Evolutionary conservation across 2,113 vertebrate species (phyloP).

Genomic region (Microcebus lehilahytsara): DNA sequence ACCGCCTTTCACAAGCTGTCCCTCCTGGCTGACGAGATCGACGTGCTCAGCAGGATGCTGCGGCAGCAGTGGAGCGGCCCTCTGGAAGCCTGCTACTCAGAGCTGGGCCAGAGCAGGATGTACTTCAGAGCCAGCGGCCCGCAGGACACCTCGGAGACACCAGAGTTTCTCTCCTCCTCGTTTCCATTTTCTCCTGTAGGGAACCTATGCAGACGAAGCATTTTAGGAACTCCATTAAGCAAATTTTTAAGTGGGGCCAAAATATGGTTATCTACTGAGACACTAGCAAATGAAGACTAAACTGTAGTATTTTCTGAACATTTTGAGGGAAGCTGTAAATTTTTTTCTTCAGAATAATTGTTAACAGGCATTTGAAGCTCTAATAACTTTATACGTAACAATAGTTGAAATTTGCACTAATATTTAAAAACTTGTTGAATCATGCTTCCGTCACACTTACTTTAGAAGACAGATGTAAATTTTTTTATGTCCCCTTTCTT

Average conservation of each 20-base stretch:
- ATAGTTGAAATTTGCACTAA: conserved; percentile 85
- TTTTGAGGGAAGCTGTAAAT: neutral
- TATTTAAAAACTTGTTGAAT: conserved; percentile 79
- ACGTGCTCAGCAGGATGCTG: conserved; percentile 88
- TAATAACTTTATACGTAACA: conserved; percentile 73
- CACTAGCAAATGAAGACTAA: conserved; percentile 92
- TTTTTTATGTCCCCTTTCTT: neutral
- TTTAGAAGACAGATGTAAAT: conserved; percentile 19
- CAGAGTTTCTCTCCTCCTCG: conserved; percentile 93
- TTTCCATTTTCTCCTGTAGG: conserved; percentile 96
- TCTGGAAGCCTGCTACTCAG: conserved; percentile 67
- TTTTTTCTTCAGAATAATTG: conserved; percentile 69
- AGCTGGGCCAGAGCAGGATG: conserved; percentile 88
- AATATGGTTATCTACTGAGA: conserved; percentile 98
- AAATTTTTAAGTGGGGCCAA: conserved; percentile 97
- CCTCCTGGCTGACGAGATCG: conserved; percentile 92
- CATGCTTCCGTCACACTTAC: conserved; percentile 68
- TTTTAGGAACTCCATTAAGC: conserved; percentile 94
- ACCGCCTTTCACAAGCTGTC: conserved; percentile 91
- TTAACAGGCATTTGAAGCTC: conserved; percentile 74
- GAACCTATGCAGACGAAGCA: conserved; percentile 93
- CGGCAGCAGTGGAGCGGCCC: conserved; percentile 86
- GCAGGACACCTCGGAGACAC: conserved; percentile 74
- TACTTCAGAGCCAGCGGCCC: conserved; percentile 88
- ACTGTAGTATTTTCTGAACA: neutral